Conservation (phyloP, 1,140 invertebrate species). For the Bombus waltoni region DNA sequence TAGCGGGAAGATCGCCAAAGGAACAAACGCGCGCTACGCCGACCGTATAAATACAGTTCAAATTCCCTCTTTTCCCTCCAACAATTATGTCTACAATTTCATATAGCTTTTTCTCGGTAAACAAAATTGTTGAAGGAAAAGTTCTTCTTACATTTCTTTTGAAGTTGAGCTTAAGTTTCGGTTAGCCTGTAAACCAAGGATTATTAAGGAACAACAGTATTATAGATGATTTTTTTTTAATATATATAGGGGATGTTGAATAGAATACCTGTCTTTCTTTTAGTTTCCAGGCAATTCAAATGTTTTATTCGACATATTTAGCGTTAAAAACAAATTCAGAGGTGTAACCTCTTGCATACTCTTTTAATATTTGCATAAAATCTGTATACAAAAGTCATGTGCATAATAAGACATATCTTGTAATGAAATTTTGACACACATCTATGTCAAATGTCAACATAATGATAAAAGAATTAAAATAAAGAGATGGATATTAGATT, state of each 20-base stretch:
- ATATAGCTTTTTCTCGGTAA: neutral
- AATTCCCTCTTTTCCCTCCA: neutral
- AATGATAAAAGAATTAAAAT: slow-evolving; percentile 1
- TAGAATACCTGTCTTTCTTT: neutral
- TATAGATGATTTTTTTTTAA: neutral
- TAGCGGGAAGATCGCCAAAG: slow-evolving; percentile 74
- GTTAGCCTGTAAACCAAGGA: neutral
- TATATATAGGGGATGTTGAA: neutral
- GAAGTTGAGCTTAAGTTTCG: neutral
- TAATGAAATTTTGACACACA: neutral
- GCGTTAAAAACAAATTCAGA: slow-evolving; percentile 12
- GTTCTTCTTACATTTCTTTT: neutral
- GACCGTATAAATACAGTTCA: slow-evolving; percentile 39
- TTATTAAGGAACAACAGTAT: neutral
- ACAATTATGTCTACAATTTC: neutral
- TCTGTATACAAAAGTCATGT: slow-evolving; percentile 1
- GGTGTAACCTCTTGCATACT: neutral
- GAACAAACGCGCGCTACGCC: slow-evolving; percentile 15
- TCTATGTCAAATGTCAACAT: neutral
- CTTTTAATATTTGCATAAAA: slow-evolving; percentile 20
- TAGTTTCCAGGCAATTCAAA: neutral
- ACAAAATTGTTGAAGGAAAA: neutral
- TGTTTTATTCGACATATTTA: neutral
- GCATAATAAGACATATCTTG: neutral
- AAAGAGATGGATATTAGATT: neutral